Evolutionary conservation across 2,888 invertebrate species (phyloP), one percentile per base, ranked within the genome.

Genomic region (Hydropsyche betteni): DNA sequence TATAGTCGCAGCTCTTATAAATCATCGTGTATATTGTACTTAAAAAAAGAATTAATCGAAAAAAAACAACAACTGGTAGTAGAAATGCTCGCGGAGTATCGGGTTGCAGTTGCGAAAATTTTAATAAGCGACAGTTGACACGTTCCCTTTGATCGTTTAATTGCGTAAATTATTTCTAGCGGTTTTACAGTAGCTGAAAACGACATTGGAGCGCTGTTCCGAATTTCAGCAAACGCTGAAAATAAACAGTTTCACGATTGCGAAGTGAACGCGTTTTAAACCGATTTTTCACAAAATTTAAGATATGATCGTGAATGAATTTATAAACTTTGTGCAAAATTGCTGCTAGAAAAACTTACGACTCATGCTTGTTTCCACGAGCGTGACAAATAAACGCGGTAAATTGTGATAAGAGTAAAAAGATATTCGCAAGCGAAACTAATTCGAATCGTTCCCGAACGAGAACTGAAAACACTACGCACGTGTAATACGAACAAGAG

Each of bases 371-470:
- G 58, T 61, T 61, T 72, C 55, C 33, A 55, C 16, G 72, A 72
- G 72, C 72, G 72, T 72, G 72, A 72, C 53, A 58, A 72, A 58
- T 72, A 38, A 44, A 58, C 72, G 72, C 14, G 36, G 58, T 72
- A 58, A 70, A 72, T 72, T 58, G 61, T 44, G 58, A 72, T 72
- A 72, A 72, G 72, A 72, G 61, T 36, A 38, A 36, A 64, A 72
- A 72, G 58, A 38, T 58, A 52, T 72, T 72, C 72, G 61, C 72
- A 10, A 55, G 69, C 44, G 69, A 70, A 50, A 72, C 72, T 36
- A 72, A 72, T 72, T 72, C 36, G 61, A 55, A 72, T 55, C 36
- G 53, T 38, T 72, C 69, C 34, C 53, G 38, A 53, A 33, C 53
- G 53, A 70, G 12, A 12, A 10, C 52, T 34, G 8, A 34, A 38